These are phyloP conservation scores for Dastarcus helophoroides DNA, from an alignment of 2,888 invertebrate genomes.

Conservation along the genomic window DNA sequence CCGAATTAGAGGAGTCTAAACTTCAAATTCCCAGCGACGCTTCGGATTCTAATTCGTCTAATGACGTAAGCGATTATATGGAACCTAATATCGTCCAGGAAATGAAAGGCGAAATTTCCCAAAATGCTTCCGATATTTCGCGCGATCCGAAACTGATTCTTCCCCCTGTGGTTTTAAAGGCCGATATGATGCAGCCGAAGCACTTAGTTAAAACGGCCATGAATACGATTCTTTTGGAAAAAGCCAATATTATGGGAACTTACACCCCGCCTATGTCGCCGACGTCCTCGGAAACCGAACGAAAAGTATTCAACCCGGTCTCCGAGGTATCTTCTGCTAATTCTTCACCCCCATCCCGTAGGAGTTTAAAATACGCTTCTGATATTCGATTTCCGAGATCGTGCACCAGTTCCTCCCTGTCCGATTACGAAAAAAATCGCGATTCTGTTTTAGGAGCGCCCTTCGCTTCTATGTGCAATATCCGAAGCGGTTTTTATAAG, in stretches of 20 bases:
- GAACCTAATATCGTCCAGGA: background rate
- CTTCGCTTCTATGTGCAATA: slow-evolving; percentile 35
- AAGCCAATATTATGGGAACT: slow-evolving; percentile 28
- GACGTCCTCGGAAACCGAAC: slow-evolving; percentile 1
- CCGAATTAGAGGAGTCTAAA: background rate
- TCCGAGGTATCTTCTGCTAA: background rate
- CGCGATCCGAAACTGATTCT: slow-evolving; percentile 15
- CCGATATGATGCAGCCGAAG: slow-evolving; percentile 9
- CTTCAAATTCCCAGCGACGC: background rate
- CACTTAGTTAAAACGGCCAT: slow-evolving; percentile 30
- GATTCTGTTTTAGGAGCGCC: slow-evolving; percentile 44
- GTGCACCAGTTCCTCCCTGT: background rate
- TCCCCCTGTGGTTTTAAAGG: slow-evolving; percentile 20
- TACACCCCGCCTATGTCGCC: slow-evolving; percentile 27
- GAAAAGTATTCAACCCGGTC: slow-evolving; percentile 6
- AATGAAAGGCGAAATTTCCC: background rate
- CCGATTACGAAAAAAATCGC: slow-evolving; percentile 21
- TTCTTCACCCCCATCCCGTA: background rate
- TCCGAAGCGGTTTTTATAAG: slow-evolving; percentile 14
- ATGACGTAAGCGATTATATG: background rate
- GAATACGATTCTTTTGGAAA: slow-evolving; percentile 31
- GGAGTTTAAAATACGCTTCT: background rate
- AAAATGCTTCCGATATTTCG: background rate
- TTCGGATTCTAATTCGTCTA: background rate
- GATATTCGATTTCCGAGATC: background rate